phyloP scores from a whole-genome alignment of 92 coral and sea anemone genomes.

The Parazoanthus atlanticus region DNA sequence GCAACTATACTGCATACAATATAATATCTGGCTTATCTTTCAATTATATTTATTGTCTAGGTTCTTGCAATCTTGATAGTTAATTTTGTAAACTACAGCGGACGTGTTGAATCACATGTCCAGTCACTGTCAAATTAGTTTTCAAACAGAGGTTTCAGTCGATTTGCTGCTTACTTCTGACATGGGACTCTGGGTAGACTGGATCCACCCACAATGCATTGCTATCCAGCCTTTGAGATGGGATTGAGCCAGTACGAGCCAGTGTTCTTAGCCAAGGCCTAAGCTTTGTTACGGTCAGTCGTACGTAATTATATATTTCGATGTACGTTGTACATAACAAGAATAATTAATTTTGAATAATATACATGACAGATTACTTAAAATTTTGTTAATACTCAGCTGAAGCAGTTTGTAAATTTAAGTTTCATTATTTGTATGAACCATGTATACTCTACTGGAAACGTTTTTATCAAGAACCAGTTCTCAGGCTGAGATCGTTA shows the following conservation, averaged over 20 bases:
- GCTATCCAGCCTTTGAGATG: not conserved
- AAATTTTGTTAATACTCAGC: conserved; percentile 4
- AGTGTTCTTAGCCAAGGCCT: not conserved
- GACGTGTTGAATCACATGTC: not conserved
- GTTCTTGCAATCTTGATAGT: too few species aligned
- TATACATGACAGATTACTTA: not conserved
- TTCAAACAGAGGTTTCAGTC: not conserved
- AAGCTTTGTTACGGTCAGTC: not conserved
- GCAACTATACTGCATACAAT: not conserved
- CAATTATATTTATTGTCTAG: not conserved
- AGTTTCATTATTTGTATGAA: not conserved
- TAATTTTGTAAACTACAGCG: too few species aligned
- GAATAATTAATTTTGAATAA: not conserved
- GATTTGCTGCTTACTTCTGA: not conserved
- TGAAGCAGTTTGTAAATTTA: not conserved
- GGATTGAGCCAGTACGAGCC: not conserved
- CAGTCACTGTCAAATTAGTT: not conserved
- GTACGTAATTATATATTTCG: not conserved
- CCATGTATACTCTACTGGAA: not conserved
- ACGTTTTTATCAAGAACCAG: not conserved
- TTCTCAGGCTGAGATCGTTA: not conserved
- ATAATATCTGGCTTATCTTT: too few species aligned
- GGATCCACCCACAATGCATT: not conserved
- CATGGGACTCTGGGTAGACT: not conserved
- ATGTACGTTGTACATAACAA: not conserved